Conservation (phyloP, 2,797 vertebrate genomes). For the Eupleurogrammus muticus region DNA sequence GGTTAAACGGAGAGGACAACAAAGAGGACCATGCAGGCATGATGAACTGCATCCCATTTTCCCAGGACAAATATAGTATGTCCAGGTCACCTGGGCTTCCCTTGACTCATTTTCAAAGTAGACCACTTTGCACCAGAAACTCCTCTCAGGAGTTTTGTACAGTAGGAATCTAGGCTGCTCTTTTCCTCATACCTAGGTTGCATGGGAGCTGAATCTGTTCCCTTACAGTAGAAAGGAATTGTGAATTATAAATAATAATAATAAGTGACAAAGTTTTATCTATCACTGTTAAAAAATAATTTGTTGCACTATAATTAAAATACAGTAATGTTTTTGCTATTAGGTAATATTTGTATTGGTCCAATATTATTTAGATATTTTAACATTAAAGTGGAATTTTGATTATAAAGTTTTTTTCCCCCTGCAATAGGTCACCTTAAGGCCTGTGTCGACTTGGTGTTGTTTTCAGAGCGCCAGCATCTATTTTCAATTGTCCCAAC, state of each 20-base stretch:
- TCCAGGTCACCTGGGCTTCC: slow-evolving; percentile 59
- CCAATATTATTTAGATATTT: not conserved
- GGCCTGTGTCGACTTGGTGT: too few species aligned
- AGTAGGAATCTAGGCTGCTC: slow-evolving; percentile 61
- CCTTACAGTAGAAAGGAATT: not conserved
- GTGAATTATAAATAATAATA: not conserved
- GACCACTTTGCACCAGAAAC: slow-evolving; percentile 56
- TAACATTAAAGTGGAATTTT: not conserved
- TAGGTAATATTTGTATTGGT: too few species aligned
- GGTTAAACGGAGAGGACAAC: slow-evolving; percentile 22
- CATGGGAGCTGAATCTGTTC: slow-evolving; percentile 3
- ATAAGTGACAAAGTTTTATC: too few species aligned
- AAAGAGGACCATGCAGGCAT: slow-evolving; percentile 14
- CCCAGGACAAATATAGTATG: slow-evolving; percentile 58
- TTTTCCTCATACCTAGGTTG: slow-evolving; percentile 7
- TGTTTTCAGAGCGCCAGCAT: too few species aligned
- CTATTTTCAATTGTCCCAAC: too few species aligned
- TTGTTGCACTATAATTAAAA: not conserved
- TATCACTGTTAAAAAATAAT: not conserved
- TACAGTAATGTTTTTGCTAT: not conserved
- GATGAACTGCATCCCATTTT: slow-evolving; percentile 47
- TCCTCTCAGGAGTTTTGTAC: slow-evolving; percentile 48
- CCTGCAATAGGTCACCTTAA: not conserved
- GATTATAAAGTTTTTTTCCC: not conserved
- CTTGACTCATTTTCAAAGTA: slow-evolving; percentile 67